Percentiles rank a stretch among this genome's conserved stretches.
Evolutionary conservation across 2,113 vertebrate genomes (phyloP).

Genomic region (rat (Rattus norvegicus)): GRCr8 NC_086035.1:768001-768500

Average conservation of each 20-base stretch:
- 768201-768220: neutral
- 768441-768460: neutral
- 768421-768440: neutral
- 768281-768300: neutral
- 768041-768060: neutral
- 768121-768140: neutral
- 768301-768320: neutral
- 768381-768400: neutral
- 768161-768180: neutral
- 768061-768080: neutral
- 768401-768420: neutral
- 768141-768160: neutral
- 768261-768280: neutral
- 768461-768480: neutral
- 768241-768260: neutral
- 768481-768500: neutral
- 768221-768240: neutral
- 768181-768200: neutral
- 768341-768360: neutral
- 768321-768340: neutral
- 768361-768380: neutral
- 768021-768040: neutral
- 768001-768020: neutral
- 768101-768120: slow-evolving; percentile 14
- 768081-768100: neutral